These are phyloP conservation scores for Garrulus glandarius DNA, from an alignment of 2,797 vertebrate species.

Conservation along the genomic window DNA sequence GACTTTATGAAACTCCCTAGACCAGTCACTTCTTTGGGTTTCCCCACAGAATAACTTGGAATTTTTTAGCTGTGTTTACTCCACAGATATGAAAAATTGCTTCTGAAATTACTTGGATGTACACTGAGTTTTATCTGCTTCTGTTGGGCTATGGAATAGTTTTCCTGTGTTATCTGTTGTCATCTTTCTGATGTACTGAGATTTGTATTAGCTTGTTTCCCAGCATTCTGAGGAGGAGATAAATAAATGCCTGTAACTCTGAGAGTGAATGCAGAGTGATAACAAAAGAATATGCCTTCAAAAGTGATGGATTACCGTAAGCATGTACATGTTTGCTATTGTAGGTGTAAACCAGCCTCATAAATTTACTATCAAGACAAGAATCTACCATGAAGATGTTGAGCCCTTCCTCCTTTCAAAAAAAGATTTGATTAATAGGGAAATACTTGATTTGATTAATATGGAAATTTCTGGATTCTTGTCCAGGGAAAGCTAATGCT, in stretches of 20 bases:
- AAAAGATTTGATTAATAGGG: background rate
- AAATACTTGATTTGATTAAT: slow-evolving; percentile 9
- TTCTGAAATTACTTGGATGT: slow-evolving; percentile 72
- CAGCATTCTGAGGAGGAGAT: slow-evolving; percentile 3
- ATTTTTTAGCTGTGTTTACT: slow-evolving; percentile 53
- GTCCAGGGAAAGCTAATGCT: background rate
- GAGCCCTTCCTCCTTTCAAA: background rate
- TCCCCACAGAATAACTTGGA: background rate
- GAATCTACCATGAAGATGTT: background rate
- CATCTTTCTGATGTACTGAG: slow-evolving; percentile 54
- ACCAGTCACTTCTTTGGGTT: slow-evolving; percentile 7
- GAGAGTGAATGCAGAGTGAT: slow-evolving; percentile 25
- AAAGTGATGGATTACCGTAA: slow-evolving; percentile 58
- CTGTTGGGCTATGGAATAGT: slow-evolving; percentile 57
- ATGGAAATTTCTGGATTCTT: slow-evolving; percentile 5
- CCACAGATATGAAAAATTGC: slow-evolving; percentile 63
- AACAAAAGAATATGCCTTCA: slow-evolving; percentile 19
- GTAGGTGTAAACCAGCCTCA: slow-evolving; percentile 7
- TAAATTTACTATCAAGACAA: slow-evolving; percentile 20
- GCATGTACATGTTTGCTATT: background rate
- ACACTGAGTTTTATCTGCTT: slow-evolving; percentile 69
- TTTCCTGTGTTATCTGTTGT: slow-evolving; percentile 50
- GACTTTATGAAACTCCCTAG: background rate
- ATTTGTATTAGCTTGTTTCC: slow-evolving; percentile 59
- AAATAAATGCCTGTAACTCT: slow-evolving; percentile 26